phyloP scores from a whole-genome alignment of 2,888 invertebrate genomes.

The Sesamia inferens region DNA sequence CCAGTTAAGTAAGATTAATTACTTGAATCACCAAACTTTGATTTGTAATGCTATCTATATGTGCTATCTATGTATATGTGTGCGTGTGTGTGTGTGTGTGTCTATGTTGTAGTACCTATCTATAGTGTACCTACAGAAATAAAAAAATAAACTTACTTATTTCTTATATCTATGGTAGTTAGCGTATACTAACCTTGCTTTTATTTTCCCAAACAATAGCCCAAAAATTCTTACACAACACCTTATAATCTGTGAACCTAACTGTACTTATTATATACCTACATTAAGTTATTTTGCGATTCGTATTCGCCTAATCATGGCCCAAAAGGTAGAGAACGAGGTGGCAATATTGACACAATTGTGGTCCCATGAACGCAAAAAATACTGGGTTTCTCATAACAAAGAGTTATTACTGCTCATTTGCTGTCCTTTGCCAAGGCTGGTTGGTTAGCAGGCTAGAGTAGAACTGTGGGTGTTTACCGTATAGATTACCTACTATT shows the following conservation, averaged over 20 bases:
- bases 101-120: neutral
- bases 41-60: neutral
- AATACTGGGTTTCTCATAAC: neutral
- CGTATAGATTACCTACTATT: neutral
- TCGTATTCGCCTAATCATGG: slow-evolving; percentile 12
- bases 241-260: neutral
- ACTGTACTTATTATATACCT: neutral
- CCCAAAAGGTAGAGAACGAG: slow-evolving; percentile 17
- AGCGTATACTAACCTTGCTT: neutral
- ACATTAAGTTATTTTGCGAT: slow-evolving; percentile 12
- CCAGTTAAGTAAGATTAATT: neutral
- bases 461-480: slow-evolving; percentile 1
- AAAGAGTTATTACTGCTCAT: neutral
- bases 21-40: neutral
- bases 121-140: too few species aligned
- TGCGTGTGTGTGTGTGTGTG: too few species aligned
- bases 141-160: too few species aligned
- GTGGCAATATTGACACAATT: neutral
- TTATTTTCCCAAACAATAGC: slow-evolving; percentile 8
- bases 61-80: too few species aligned
- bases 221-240: too few species aligned
- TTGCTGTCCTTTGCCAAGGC: neutral
- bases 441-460: neutral
- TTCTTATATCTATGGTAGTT: too few species aligned
- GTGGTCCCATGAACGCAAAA: neutral